A percentile compares a stretch with the other conserved stretches of the same genome.
phyloP scores from a whole-genome alignment of 2,888 invertebrate species.

The Rotaria socialis region DNA sequence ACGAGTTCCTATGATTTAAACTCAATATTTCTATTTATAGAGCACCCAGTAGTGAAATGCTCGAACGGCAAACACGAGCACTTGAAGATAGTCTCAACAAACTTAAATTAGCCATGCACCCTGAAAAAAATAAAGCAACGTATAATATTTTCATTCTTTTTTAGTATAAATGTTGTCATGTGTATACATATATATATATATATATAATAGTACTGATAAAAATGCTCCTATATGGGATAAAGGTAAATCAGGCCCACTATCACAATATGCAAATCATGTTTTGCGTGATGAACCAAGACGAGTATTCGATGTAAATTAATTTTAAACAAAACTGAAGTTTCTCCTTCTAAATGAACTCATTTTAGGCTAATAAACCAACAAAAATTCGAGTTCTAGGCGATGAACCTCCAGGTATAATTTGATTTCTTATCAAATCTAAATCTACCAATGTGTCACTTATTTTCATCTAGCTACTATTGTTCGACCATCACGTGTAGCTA shows the following conservation, averaged over 20 bases:
- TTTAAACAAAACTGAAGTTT: neutral
- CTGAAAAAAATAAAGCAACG: neutral
- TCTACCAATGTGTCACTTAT: neutral
- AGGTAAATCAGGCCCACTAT: constrained; percentile 16
- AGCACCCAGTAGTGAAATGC: constrained; percentile 9
- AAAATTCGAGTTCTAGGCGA: constrained; percentile 10
- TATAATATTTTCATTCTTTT: neutral
- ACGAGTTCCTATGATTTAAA: neutral
- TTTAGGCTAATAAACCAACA: constrained; percentile 1
- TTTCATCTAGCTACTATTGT: neutral
- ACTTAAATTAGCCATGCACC: constrained; percentile 4
- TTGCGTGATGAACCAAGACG: constrained; percentile 25
- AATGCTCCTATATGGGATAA: constrained; percentile 17
- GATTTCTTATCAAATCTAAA: neutral
- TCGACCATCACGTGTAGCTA: neutral
- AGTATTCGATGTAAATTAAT: neutral
- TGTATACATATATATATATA: neutral
- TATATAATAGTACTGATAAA: neutral
- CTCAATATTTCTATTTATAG: neutral
- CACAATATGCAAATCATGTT: constrained; percentile 36
- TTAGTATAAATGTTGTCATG: neutral
- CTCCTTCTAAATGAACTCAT: neutral
- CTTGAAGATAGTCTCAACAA: constrained; percentile 1
- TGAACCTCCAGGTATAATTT: neutral
- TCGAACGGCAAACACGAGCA: constrained; percentile 19